Evolutionary conservation across 1,140 invertebrate genomes (phyloP), one percentile per base, ranked within the genome.

Genomic region (Neotoxoptera formosana): DNA sequence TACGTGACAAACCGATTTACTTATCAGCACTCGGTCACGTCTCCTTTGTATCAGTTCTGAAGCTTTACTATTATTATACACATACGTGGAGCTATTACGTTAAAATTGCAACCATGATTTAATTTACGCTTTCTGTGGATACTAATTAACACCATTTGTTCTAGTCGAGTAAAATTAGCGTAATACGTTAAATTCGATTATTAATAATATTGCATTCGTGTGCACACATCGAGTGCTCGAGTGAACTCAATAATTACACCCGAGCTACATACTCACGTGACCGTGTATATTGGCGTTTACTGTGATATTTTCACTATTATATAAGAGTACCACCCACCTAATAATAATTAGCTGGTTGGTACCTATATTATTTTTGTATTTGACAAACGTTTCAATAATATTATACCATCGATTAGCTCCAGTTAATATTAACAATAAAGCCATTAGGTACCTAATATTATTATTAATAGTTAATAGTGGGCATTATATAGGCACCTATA

Each of bases 101-200:
- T 14, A n/a, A 76, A 76, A 76, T 20, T n/a, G 60, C 17, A 21
- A 30, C 4, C n/a, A 30, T 76, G 60, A 76, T 76, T 76, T n/a
- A 76, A 76, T 76, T 76, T 76, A 14, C 11, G 6, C 9, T 4
- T 76, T 4, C 60, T 6, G 30, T 23, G 60, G 11, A n/a, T 76
- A 76, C n/a, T n/a, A 76, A 76, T 76, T 76, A 76, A n/a, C n/a
- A 76, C n/a, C 60, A 76, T 76, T 76, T n/a, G 60, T 76, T n/a
- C 60, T 76, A 76, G 60, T 76, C 14, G 60, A n/a, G n/a, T 76
- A 67, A 67, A n/a, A 67, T 67, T 67, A 67, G 30, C 30, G 60
- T n/a, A 23, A 83, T 83, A 23, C 36, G 81, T 83, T 83, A 83
- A 83, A 83, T 23, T 83, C 8, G 36, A 36, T 83, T 23, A 83